A percentile compares a stretch with the other conserved stretches of the same genome.
phyloP scores from a whole-genome alignment of 2,797 vertebrate species.

The Phylloscopus collybita region DNA sequence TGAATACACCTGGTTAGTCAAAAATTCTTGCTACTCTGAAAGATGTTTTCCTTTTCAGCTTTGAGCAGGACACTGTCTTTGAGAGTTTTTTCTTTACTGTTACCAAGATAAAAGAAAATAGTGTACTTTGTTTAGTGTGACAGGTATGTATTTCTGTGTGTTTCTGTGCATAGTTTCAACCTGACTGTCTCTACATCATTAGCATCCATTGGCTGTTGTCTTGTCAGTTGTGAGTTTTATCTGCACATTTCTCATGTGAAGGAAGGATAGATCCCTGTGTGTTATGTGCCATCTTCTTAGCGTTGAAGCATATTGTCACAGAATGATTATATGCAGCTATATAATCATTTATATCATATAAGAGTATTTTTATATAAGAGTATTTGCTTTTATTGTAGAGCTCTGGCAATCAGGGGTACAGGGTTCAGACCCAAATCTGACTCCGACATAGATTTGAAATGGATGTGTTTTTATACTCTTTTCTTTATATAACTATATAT shows the following conservation, averaged over 20 bases:
- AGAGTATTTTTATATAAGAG: too few relatives aligned
- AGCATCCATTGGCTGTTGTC: neutral
- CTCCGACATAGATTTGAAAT: too few relatives aligned
- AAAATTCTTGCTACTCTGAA: slow-evolving; percentile 34
- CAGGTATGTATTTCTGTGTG: slow-evolving; percentile 37
- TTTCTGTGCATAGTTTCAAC: neutral
- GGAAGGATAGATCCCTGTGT: neutral
- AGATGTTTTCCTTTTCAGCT: slow-evolving; percentile 61
- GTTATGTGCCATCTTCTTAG: neutral
- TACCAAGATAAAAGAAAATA: slow-evolving; percentile 52
- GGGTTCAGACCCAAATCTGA: too few relatives aligned
- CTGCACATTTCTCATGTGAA: neutral
- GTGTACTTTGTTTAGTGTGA: slow-evolving; percentile 37
- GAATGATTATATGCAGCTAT: too few relatives aligned
- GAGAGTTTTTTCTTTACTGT: slow-evolving; percentile 58
- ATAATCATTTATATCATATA: too few relatives aligned
- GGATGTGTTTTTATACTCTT: too few relatives aligned
- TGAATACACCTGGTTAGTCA: neutral
- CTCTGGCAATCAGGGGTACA: too few relatives aligned
- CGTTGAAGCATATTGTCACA: too few relatives aligned
- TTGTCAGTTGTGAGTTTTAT: neutral
- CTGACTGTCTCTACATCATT: neutral
- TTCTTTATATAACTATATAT: too few relatives aligned
- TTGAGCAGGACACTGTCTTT: slow-evolving; percentile 52
- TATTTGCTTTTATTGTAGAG: too few relatives aligned